Percentiles rank a stretch among this genome's conserved stretches.
Conservation (phyloP, 2,888 invertebrate species). For the Cerastis rubricosa region DNA sequence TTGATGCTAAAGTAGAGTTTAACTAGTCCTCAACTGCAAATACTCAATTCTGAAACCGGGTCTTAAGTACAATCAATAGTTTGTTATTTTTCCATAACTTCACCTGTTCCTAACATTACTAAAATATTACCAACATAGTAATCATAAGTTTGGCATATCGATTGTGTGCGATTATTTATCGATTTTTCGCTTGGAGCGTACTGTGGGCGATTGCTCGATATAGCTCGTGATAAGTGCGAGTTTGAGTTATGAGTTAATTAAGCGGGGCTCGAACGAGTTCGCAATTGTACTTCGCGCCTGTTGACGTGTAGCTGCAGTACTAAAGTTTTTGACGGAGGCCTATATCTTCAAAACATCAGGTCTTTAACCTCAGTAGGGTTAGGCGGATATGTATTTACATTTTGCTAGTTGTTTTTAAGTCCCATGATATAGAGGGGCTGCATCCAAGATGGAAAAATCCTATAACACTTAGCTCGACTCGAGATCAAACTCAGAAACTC, state of each 20-base stretch:
- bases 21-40: background rate
- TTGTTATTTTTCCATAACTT: background rate
- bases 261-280: conserved; percentile 54
- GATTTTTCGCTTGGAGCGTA: conserved; percentile 53
- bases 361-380: background rate
- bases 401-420: background rate
- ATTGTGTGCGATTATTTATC: conserved; percentile 63
- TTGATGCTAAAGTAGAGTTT: background rate
- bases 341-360: background rate
- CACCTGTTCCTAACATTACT: conserved; percentile 11
- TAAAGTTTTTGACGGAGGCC: conserved; percentile 31
- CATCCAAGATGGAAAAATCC: background rate
- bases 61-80: background rate
- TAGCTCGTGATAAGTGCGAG: conserved; percentile 72
- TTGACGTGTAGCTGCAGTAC: conserved; percentile 48
- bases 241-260: conserved; percentile 77
- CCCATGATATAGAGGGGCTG: background rate
- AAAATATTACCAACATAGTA: conserved; percentile 13
- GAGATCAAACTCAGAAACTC: background rate
- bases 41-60: background rate
- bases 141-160: conserved; percentile 55
- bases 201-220: conserved; percentile 68
- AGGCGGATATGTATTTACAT: background rate
- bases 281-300: conserved; percentile 60
- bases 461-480: background rate